Evolutionary conservation across 1,140 invertebrate species (phyloP).

Genomic region (Scaptomyza montana): DNA sequence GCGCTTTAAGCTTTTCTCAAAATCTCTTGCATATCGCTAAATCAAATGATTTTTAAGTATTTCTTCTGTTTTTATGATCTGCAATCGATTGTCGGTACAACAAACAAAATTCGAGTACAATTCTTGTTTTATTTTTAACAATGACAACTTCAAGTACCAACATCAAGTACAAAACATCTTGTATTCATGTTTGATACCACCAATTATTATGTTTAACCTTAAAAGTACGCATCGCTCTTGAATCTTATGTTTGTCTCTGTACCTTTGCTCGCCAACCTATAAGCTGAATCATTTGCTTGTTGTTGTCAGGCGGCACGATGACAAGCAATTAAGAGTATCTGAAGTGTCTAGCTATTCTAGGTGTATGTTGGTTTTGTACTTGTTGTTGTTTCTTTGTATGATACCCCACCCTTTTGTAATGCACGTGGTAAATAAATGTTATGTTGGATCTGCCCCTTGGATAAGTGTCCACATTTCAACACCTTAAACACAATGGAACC

Average conservation of each 20-base stretch:
- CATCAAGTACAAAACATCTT: neutral
- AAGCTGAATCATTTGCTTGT: constrained; percentile 29
- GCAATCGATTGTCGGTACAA: too few species aligned
- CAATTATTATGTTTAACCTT: constrained; percentile 5
- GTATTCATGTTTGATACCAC: neutral
- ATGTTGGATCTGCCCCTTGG: constrained; percentile 9
- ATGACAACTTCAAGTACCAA: neutral
- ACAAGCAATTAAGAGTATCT: constrained; percentile 40
- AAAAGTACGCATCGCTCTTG: neutral
- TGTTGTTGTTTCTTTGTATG: constrained; percentile 10
- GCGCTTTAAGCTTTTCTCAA: too few species aligned
- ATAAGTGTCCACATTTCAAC: constrained; percentile 45
- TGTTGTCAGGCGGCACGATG: constrained; percentile 7
- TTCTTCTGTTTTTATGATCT: too few species aligned
- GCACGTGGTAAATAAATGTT: constrained; percentile 33
- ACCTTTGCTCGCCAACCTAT: neutral
- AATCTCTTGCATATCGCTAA: too few species aligned
- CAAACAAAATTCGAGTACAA: too few species aligned
- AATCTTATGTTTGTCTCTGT: neutral
- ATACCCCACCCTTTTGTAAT: neutral
- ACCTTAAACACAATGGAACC: constrained; percentile 38
- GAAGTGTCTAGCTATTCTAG: constrained; percentile 1
- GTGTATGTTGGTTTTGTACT: neutral
- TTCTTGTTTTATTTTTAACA: too few species aligned
- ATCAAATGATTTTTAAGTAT: too few species aligned